These are phyloP conservation scores for Boulengeromyrus knoepffleri DNA, from an alignment of 2,113 vertebrate genomes.

Conservation along the genomic window DNA sequence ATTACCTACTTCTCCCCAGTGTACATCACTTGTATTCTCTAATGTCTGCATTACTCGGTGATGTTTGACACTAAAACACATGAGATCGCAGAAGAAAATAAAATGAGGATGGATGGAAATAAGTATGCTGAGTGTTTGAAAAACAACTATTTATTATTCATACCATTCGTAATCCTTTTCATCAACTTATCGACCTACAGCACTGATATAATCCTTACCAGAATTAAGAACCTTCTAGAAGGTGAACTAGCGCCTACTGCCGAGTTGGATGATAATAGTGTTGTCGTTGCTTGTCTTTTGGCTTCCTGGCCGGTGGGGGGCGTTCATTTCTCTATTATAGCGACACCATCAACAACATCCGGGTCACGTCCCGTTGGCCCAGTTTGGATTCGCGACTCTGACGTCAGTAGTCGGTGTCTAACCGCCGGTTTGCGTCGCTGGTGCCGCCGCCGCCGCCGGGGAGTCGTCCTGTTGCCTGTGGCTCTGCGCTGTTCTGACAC, in stretches of 20 bases:
- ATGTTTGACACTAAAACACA: neutral
- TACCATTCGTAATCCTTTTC: neutral
- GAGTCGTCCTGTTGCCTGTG: neutral
- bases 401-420: neutral
- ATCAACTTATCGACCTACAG: neutral
- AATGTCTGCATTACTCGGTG: neutral
- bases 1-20: neutral
- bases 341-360: conserved; percentile 8
- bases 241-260: neutral
- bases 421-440: neutral
- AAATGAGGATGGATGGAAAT: neutral
- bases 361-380: neutral
- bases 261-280: neutral
- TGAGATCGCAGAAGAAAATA: neutral
- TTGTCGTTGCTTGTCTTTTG: neutral
- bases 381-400: neutral
- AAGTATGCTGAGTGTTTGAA: neutral
- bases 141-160: neutral
- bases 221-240: neutral
- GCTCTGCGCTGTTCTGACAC: neutral
- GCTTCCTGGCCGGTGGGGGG: neutral
- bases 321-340: neutral
- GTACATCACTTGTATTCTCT: neutral
- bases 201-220: neutral
- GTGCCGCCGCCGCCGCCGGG: neutral